Evolutionary conservation across 2,113 vertebrate species (phyloP).

Genomic region (Toxostoma redivivum): DNA sequence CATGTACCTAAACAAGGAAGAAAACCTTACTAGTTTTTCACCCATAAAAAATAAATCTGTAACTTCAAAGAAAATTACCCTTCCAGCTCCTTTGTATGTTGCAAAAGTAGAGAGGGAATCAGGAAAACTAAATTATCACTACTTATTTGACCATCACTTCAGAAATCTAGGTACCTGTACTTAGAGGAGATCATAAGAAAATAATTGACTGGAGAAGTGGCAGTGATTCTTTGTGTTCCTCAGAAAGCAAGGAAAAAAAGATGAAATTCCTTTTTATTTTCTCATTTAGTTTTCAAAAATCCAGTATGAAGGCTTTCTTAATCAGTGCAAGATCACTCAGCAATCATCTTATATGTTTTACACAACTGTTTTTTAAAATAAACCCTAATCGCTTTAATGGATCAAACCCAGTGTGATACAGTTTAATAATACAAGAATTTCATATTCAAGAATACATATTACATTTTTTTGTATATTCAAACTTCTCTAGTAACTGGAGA

Average conservation of each 20-base stretch:
- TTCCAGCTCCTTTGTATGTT: not conserved
- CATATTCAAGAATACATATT: not conserved
- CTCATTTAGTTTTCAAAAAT: not conserved
- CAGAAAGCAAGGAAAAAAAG: not conserved
- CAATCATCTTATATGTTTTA: not conserved
- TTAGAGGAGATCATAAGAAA: not conserved
- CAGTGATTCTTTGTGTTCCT: not conserved
- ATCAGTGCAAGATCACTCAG: not conserved
- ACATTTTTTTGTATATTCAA: not conserved
- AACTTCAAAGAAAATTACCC: not conserved
- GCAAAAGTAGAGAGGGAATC: not conserved
- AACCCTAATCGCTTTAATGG: not conserved
- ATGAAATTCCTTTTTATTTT: too few relatives aligned
- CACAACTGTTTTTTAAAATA: not conserved
- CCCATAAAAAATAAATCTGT: not conserved
- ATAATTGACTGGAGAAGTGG: not conserved
- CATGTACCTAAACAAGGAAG: not conserved
- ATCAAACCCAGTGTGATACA: not conserved
- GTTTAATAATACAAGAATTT: not conserved
- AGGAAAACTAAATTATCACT: not conserved
- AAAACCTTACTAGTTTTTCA: not conserved
- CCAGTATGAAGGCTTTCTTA: not conserved
- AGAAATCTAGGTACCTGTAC: not conserved
- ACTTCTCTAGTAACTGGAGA: not conserved
- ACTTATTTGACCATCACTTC: not conserved